phyloP scores from a whole-genome alignment of 2,113 vertebrate species.

The Harpagus bidentatus region DNA sequence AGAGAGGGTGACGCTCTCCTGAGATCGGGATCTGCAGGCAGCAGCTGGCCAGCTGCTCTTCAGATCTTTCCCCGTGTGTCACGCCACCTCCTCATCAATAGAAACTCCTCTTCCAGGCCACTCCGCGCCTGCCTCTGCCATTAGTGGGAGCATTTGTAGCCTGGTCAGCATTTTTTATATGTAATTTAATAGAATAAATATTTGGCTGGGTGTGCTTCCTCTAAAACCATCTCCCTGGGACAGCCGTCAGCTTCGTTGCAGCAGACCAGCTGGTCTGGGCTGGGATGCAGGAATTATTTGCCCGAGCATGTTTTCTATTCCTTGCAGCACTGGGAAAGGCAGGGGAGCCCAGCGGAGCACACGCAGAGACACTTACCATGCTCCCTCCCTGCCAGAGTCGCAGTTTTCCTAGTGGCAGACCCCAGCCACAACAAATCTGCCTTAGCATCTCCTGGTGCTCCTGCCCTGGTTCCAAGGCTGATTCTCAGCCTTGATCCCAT shows the following conservation, averaged over 20 bases:
- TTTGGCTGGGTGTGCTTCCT: slow-evolving; percentile 39
- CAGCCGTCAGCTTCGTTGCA: neutral
- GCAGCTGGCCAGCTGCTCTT: slow-evolving; percentile 37
- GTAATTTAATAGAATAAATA: slow-evolving; percentile 62
- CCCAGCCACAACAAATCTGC: neutral
- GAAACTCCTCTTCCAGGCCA: neutral
- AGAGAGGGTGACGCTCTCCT: slow-evolving; percentile 23
- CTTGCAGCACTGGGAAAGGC: neutral
- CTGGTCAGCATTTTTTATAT: slow-evolving; percentile 28
- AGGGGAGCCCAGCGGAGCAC: accelerated
- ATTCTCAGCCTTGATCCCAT: neutral
- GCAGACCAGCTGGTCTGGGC: slow-evolving; percentile 4
- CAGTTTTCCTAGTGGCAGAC: neutral
- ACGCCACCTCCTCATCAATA: neutral
- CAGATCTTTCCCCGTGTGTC: neutral
- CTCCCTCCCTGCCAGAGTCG: neutral
- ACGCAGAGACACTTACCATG: neutral
- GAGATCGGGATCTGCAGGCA: slow-evolving; percentile 1
- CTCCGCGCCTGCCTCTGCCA: neutral
- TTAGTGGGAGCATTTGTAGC: slow-evolving; percentile 46
- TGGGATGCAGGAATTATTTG: neutral
- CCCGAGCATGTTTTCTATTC: neutral
- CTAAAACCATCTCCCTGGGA: slow-evolving; percentile 20
- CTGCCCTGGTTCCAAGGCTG: neutral
- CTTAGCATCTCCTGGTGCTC: neutral